Base-by-base conservation (phyloP, 2,797 vertebrate species). In the Myotis daubentonii region DNA sequence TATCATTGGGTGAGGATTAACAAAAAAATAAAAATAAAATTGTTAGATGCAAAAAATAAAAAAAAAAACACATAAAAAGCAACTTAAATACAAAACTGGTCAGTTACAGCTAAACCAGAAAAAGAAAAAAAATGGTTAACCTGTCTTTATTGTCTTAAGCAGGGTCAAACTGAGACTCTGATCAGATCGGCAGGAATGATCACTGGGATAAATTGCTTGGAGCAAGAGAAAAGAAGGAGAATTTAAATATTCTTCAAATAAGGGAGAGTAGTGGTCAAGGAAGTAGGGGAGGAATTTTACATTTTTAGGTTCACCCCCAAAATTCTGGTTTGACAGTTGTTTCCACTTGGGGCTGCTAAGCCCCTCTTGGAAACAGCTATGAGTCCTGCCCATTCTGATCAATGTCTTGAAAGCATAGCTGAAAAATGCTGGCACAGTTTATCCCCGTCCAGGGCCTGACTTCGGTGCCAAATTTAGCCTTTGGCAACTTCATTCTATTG, bases 381-480 rank as follows among this genome's bases (percentile, higher is more conserved):
- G 20, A 28, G 87, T 88, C 49, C 87, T 95, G 93, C 87, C 90
- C 44, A 47, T 75, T 96, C 94, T 75, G 68, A 78, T 82, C 38
- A 36, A 89, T 75, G 90, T 92, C 96, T 94, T 95, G 95, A 96
- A 96, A 96, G 96, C 92, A 74, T 47, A 94, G 75, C 87, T 87
- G 90, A 83, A 89, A 94, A 85, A 92, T 79, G 85, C 92, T 96
- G 96, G 96, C 95, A 95, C 87, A 71, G 84, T 95, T 93, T 92
- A 94, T 94, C 84, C 96, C 83, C 79, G 93, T 90, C 92, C 93
- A 79, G 74, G 84, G 65, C 86, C 88, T 83, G 93, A 71, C 85
- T 96, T 83, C 7, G 0, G 79, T 57, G 96, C 93, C 96, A 96
- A 95, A 96, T 96, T 97, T 97, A 97, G 96, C 96, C 93, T 75